Conservation (phyloP, 2,113 vertebrate species). For the Bubo scandiacus region DNA sequence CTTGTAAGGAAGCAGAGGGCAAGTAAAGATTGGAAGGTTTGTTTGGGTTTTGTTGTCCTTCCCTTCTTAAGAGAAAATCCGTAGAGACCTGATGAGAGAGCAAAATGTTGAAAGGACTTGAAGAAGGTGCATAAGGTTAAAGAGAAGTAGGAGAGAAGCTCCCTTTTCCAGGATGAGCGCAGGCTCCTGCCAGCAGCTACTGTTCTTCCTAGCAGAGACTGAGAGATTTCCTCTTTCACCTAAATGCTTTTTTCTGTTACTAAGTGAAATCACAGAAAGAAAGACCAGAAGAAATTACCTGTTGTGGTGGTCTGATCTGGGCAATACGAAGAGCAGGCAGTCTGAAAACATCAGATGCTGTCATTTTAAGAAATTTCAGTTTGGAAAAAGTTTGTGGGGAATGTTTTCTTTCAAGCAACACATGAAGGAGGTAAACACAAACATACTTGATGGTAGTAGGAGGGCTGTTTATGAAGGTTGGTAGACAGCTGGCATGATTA, state of each 20-base stretch:
- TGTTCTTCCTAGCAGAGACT: neutral
- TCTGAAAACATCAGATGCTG: neutral
- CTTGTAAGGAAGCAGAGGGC: neutral
- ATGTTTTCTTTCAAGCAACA: neutral
- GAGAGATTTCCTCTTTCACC: neutral
- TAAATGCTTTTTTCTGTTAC: neutral
- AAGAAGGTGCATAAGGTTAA: neutral
- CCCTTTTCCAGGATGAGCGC: neutral
- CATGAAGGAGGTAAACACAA: neutral
- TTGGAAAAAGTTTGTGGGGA: neutral
- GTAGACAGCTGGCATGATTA: neutral
- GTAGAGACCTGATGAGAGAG: neutral
- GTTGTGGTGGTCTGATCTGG: neutral
- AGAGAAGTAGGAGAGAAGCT: neutral
- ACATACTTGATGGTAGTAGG: neutral
- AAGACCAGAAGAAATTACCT: neutral
- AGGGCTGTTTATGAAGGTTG: neutral
- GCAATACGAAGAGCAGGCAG: neutral
- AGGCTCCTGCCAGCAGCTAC: neutral
- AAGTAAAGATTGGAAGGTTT: neutral
- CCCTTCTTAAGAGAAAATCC: neutral
- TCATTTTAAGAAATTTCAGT: neutral
- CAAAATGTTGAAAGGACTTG: neutral
- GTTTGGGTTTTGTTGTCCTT: neutral
- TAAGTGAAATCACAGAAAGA: neutral